Conservation (phyloP, 2,888 invertebrate genomes). For the Drosophila mimica region DNA sequence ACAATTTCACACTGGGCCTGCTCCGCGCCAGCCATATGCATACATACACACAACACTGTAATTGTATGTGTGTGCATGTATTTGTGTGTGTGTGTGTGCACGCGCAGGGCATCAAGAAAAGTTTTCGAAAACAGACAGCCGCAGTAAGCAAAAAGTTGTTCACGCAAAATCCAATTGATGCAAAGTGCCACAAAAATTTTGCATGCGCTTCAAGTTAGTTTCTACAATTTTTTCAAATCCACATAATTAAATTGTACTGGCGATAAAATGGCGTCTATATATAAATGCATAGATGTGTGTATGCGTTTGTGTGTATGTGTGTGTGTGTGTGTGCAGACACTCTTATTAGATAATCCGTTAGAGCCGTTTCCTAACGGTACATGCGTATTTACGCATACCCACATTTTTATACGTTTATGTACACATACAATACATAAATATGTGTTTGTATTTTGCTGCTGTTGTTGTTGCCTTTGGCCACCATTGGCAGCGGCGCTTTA, state of each 20-base stretch:
- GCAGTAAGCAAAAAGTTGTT: conserved; percentile 57
- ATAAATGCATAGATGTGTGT: not conserved
- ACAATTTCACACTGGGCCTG: conserved; percentile 94
- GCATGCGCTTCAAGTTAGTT: conserved; percentile 16
- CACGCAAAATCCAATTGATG: conserved; percentile 61
- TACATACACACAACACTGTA: conserved; percentile 11
- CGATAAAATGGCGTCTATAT: conserved; percentile 40
- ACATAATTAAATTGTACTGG: not conserved
- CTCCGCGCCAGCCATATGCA: conserved; percentile 85
- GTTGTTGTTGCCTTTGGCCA: conserved; percentile 21
- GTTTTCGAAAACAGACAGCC: conserved; percentile 48
- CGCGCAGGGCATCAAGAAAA: conserved; percentile 58
- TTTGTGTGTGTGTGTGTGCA: conserved; percentile 35
- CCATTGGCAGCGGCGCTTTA: conserved; percentile 68
- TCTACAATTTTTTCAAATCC: not conserved
- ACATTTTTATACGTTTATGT: not conserved
- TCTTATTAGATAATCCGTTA: conserved; percentile 44
- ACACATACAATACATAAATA: not conserved
- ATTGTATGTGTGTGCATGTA: conserved; percentile 23
- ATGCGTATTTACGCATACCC: not conserved
- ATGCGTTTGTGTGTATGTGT: not conserved
- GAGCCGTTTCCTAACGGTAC: conserved; percentile 29
- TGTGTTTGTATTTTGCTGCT: not conserved
- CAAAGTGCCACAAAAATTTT: conserved; percentile 24
- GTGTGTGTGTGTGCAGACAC: conserved; percentile 1